Evolutionary conservation across 2,113 vertebrate species (phyloP).

Genomic region (Orthonyx spaldingii): DNA sequence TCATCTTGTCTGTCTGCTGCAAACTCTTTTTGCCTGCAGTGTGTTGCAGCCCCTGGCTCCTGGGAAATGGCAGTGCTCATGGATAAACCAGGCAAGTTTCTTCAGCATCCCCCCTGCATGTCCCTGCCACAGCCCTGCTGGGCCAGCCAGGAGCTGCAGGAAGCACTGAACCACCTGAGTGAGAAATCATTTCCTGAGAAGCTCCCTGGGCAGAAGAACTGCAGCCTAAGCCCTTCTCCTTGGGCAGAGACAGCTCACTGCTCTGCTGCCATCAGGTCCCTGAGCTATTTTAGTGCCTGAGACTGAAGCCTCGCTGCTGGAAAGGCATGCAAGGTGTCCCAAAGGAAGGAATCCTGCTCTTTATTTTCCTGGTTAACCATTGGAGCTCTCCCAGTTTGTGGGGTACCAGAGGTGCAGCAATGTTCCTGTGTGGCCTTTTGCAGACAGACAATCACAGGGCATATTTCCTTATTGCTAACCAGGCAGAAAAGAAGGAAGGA

Average conservation of each 20-base stretch:
- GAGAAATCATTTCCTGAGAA: neutral
- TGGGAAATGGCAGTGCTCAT: too few species aligned
- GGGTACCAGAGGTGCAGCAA: neutral
- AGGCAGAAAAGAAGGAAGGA: neutral
- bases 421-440: neutral
- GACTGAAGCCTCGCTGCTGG: neutral
- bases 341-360: neutral
- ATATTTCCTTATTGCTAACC: neutral
- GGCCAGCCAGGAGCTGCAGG: neutral
- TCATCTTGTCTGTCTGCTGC: neutral
- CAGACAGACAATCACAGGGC: neutral
- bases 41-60: neutral
- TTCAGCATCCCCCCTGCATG: accelerated
- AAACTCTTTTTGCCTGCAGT: neutral
- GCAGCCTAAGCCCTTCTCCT: neutral
- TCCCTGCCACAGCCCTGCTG: neutral
- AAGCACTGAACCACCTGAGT: neutral
- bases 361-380: neutral
- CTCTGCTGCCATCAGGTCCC: neutral
- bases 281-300: neutral
- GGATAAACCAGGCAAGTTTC: too few species aligned
- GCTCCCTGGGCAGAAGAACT: neutral
- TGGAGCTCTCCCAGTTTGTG: neutral
- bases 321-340: accelerated
- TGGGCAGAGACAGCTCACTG: neutral